A percentile compares a stretch with the other conserved stretches of the same genome.
Conservation (phyloP, 2,888 invertebrate species). For the Hirtodrosophila trivittata region DNA sequence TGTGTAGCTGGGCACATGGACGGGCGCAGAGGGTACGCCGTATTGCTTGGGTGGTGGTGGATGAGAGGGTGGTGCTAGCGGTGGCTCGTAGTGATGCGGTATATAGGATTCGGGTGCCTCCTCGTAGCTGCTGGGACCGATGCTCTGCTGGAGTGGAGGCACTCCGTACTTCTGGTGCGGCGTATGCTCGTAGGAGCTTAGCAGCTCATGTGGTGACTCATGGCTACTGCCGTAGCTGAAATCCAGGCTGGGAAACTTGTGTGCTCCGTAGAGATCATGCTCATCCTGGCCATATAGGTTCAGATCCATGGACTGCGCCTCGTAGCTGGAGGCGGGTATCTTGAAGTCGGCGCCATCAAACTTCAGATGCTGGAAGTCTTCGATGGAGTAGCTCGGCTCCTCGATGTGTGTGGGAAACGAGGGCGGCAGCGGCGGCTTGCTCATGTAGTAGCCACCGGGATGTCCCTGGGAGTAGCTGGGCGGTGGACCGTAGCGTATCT, state of each 20-base stretch:
- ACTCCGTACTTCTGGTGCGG: slow-evolving; percentile 70
- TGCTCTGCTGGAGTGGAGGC: slow-evolving; percentile 52
- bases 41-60: slow-evolving; percentile 50
- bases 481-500: slow-evolving; percentile 76
- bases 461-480: slow-evolving; percentile 55
- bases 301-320: slow-evolving; percentile 78
- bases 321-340: slow-evolving; percentile 77
- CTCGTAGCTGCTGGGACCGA: slow-evolving; percentile 31
- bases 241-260: slow-evolving; percentile 69
- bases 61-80: slow-evolving; percentile 15
- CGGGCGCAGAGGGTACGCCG: slow-evolving; percentile 59
- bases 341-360: slow-evolving; percentile 73
- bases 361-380: slow-evolving; percentile 77
- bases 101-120: slow-evolving; percentile 42
- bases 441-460: slow-evolving; percentile 50
- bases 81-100: slow-evolving; percentile 46
- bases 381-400: slow-evolving; percentile 63
- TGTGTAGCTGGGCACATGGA: slow-evolving; percentile 30
- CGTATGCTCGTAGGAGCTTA: slow-evolving; percentile 44
- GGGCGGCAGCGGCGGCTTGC: slow-evolving; percentile 49
- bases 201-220: slow-evolving; percentile 31
- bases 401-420: slow-evolving; percentile 38
- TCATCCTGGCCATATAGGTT: slow-evolving; percentile 75
- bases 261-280: slow-evolving; percentile 57
- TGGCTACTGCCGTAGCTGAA: slow-evolving; percentile 40